Evolutionary conservation across 1,140 invertebrate genomes (phyloP), one percentile per base, ranked within the genome.

Genomic region (Meteorus sp.): DNA sequence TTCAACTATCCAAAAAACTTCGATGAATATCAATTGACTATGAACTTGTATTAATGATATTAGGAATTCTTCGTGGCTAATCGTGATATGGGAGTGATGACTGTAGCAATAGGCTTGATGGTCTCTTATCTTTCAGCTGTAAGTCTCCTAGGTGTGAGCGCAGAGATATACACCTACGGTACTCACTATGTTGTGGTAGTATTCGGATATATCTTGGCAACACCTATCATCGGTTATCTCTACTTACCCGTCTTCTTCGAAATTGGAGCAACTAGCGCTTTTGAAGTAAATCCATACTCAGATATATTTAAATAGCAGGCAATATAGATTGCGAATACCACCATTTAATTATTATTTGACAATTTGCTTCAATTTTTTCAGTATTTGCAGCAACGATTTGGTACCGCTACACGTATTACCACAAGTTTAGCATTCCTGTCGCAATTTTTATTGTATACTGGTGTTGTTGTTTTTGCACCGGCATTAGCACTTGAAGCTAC

Each of bases 51-150:
- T 2, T 20, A 9, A 3, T 1, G 22, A 20, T 41, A 13, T 55
- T 74, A 91, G 84, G 92, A 95, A 75, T 95, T 93, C 68, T 83
- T 95, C 60, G 70, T 93, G 60, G 93, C 89, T 0, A 86, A 92
- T 67, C 82, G 86, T 45, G 88, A 87, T 37, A 91, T 94, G 89
- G 80, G 84, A n/a, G 81, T 93, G 47, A 69, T 80, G 9, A 92
- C 93, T 0, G 92, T 95, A 0, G 89, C 91, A 3, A 88, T 95
- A 59, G 93, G 90, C 11, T 76, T 95, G 8, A 94, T 94, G 90
- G 91, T 93, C n/a, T 94, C 92, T 59, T 97, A 96, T 72, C 93
- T 97, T 87, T 96, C 94, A 1, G 93, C 94, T 13, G 88, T 97
- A 15, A 94, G 94, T 9, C 78, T 97, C 22, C 81, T 97, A 5